Evolutionary conservation across 2,888 invertebrate genomes (phyloP).

Genomic region (Tineola bisselliella): DNA sequence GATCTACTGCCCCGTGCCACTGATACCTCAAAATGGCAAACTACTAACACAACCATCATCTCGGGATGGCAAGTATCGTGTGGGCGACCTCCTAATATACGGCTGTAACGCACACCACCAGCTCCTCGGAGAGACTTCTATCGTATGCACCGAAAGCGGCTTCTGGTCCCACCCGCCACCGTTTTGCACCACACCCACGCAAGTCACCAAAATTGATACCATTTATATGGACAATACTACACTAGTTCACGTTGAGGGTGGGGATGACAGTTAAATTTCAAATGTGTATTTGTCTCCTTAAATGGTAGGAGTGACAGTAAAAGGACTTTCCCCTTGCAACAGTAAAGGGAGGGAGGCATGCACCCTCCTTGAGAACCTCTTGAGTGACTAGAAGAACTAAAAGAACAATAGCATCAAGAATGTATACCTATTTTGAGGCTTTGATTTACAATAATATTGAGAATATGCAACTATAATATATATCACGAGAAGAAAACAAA

Average conservation of each 20-base stretch:
- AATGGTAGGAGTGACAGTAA: no score
- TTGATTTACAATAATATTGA: no score
- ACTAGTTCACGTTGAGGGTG: conserved; percentile 40
- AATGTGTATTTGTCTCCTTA: no score
- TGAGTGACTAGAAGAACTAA: no score
- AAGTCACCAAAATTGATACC: conserved; percentile 41
- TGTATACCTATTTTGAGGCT: no score
- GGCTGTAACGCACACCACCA: conserved; percentile 44
- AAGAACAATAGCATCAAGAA: no score
- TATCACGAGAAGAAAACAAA: no score
- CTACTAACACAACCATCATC: conserved; percentile 44
- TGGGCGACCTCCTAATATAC: conserved; percentile 84
- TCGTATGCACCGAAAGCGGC: conserved; percentile 88
- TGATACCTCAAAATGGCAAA: conserved; percentile 75
- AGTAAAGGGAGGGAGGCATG: no score
- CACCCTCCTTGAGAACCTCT: no score
- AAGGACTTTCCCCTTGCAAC: no score
- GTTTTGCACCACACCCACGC: conserved; percentile 70
- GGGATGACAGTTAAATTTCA: no score
- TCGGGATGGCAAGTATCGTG: conserved; percentile 72
- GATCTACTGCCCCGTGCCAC: conserved; percentile 82
- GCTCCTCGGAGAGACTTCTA: conserved; percentile 77
- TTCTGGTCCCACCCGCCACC: conserved; percentile 90
- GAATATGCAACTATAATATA: no score
- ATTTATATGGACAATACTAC: conserved; percentile 54